Base-by-base conservation (phyloP, 2,888 invertebrate genomes). In the Tenthredo notha region DNA sequence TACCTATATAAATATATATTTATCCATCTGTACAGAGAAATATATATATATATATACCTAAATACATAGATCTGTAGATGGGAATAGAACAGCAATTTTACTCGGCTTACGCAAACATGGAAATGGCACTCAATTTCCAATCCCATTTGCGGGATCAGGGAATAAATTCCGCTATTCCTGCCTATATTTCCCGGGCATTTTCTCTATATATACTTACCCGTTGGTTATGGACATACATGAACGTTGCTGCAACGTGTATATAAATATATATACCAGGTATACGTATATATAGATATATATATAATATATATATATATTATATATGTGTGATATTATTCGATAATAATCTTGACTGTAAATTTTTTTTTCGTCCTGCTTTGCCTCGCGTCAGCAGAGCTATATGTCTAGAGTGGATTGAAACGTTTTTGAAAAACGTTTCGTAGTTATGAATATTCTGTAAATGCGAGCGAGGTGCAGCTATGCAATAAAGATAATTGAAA, bases 401-500 rank as follows among this genome's bases (percentile, higher is more conserved):
- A 25, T 2, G 1, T 9, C 9, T 61, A 12, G 21, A n/a, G n/a
- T n/a, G 61, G 61, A 21, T 61, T 25, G 21, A 25, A 25, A 25
- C 61, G 61, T 61, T 61, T 25, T 61, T 61, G 1, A 7, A 25
- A 61, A 61, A 54, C n/a, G 61, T 61, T 61, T 21, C 25, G 12
- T 10, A 25, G 10, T 25, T 61, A 25, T 61, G 25, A 61, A 61
- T 61, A 61, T 25, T 61, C 61, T 25, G 61, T 61, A 25, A 29
- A 54, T n/a, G 54, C n/a, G 54, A 0, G 21, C 61, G 9, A 58
- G 21, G 25, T 12, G 25, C 29, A 43, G 43, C 25, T 37, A n/a
- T 72, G 10, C 18, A 84, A 29, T 72, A n/a, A 25, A 84, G n/a
- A 74, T 84, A 75, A 84, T 84, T 84, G 54, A 84, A 84, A 75